Conservation (phyloP, 2,113 vertebrate genomes). For the Sula dactylatra region DNA sequence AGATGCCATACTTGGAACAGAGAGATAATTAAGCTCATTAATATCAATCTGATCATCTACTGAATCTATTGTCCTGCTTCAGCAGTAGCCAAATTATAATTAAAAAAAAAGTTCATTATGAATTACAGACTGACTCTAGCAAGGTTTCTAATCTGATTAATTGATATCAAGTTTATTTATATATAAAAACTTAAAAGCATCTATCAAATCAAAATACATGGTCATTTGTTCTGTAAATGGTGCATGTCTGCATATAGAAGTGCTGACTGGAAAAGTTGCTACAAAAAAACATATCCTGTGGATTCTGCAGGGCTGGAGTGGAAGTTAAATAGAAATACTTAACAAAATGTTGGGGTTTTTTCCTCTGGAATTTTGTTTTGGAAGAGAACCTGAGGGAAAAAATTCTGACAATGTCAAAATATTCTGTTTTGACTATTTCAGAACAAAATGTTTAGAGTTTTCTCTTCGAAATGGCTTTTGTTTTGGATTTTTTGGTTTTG, state of each 20-base stretch:
- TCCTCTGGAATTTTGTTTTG: slow-evolving; percentile 62
- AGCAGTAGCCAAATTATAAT: not conserved
- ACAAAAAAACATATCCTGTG: not conserved
- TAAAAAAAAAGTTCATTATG: not conserved
- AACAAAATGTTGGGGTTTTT: not conserved
- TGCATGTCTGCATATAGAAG: not conserved
- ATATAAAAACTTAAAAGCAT: not conserved
- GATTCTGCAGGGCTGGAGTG: not conserved
- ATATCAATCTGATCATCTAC: not conserved
- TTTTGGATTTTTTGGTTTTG: slow-evolving; percentile 48
- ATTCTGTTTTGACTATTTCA: slow-evolving; percentile 62
- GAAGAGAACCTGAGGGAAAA: slow-evolving; percentile 58
- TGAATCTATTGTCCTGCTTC: not conserved
- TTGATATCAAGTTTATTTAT: not conserved
- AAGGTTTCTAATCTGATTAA: not conserved
- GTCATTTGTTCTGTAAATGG: not conserved
- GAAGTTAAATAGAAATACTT: not conserved
- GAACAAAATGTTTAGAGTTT: slow-evolving; percentile 57
- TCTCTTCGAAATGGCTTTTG: not conserved
- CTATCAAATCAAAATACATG: not conserved
- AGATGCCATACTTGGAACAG: not conserved
- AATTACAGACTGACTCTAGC: not conserved
- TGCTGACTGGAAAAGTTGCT: not conserved
- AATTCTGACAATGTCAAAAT: slow-evolving; percentile 63
- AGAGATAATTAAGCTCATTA: not conserved